Conservation (phyloP, 92 coral and sea anemone species). For the Parazoanthus atlanticus region DNA sequence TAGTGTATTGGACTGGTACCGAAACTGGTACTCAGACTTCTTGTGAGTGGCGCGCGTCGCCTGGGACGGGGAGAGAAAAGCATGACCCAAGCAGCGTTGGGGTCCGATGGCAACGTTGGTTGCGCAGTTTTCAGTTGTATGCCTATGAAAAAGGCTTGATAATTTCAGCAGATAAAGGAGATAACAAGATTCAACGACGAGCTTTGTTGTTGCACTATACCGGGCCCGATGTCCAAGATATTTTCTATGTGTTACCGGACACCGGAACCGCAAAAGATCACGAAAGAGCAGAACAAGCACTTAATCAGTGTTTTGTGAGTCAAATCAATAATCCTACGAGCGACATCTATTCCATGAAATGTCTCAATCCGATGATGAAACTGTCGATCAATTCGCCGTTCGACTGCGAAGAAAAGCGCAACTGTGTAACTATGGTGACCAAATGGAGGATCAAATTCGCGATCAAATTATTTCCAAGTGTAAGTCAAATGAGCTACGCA, state of each 20-base stretch:
- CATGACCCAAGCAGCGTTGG: not conserved
- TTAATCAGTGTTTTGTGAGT: slow-evolving; percentile 50
- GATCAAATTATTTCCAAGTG: slow-evolving; percentile 50
- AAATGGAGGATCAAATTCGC: slow-evolving; percentile 51
- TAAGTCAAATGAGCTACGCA: slow-evolving; percentile 41
- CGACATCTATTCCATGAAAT: slow-evolving; percentile 58
- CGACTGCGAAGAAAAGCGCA: slow-evolving; percentile 38
- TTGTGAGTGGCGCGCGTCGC: too few relatives aligned
- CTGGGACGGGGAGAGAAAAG: too few relatives aligned
- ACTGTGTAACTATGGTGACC: slow-evolving; percentile 44
- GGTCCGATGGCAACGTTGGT: not conserved
- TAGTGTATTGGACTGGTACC: too few relatives aligned
- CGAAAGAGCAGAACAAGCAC: slow-evolving; percentile 57
- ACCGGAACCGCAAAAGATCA: slow-evolving; percentile 55
- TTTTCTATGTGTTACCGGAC: slow-evolving; percentile 60
- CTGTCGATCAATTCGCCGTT: slow-evolving; percentile 41
- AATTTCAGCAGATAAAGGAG: slow-evolving; percentile 53
- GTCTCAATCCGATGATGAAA: slow-evolving; percentile 16
- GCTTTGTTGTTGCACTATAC: slow-evolving; percentile 66
- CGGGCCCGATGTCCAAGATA: slow-evolving; percentile 69
- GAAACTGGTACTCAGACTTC: too few relatives aligned
- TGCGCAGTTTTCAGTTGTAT: slow-evolving; percentile 10
- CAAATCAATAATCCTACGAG: slow-evolving; percentile 55
- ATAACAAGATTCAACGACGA: slow-evolving; percentile 60
- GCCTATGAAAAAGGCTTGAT: slow-evolving; percentile 67